phyloP scores from a whole-genome alignment of 1,140 invertebrate species.

The Drosophila lini region DNA sequence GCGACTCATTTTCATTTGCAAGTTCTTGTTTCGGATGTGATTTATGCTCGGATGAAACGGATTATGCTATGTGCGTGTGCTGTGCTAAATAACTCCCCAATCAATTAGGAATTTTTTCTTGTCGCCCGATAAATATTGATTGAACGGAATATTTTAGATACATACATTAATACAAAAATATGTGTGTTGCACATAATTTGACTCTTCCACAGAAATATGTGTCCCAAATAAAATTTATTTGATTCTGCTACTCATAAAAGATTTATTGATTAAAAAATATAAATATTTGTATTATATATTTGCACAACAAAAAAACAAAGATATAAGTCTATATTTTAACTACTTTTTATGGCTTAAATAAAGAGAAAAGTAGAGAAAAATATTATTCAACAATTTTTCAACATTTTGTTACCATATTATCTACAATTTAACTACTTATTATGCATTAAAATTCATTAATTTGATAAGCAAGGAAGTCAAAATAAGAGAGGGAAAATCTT shows the following conservation, averaged over 20 bases:
- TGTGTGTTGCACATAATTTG: not conserved
- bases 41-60: conserved; percentile 19
- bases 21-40: conserved; percentile 12
- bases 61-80: not conserved
- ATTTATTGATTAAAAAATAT: not conserved
- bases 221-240: not conserved
- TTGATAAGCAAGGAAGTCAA: not conserved
- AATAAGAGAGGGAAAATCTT: not conserved
- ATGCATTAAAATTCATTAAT: not conserved
- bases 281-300: too few species aligned
- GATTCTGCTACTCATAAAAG: not conserved
- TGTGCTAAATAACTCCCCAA: conserved; percentile 30
- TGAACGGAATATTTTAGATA: not conserved
- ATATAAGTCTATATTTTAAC: too few species aligned
- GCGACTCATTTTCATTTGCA: conserved; percentile 25
- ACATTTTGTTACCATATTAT: not conserved
- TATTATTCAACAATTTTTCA: not conserved
- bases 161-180: not conserved
- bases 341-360: too few species aligned
- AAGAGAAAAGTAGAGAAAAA: too few species aligned
- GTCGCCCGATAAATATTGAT: not conserved
- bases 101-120: conserved; percentile 3
- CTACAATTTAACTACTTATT: not conserved
- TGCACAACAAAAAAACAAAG: too few species aligned
- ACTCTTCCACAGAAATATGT: not conserved